phyloP scores from a whole-genome alignment of 2,113 vertebrate species.

The Austrofundulus limnaeus region DNA sequence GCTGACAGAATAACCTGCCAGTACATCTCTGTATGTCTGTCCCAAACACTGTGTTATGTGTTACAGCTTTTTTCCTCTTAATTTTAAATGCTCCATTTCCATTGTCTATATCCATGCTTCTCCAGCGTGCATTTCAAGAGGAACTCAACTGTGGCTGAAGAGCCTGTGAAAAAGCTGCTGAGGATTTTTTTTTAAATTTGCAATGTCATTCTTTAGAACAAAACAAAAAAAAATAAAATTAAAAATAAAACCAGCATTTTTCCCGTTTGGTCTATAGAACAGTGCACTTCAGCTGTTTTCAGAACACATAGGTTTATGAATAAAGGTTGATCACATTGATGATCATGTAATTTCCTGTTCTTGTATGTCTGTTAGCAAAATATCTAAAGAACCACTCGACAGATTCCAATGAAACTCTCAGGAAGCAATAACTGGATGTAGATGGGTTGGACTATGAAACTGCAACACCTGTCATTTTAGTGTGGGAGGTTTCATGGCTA shows the following conservation, averaged over 20 bases:
- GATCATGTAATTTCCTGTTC: too few species aligned
- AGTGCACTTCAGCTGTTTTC: background rate
- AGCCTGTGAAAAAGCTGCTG: slow-evolving; percentile 50
- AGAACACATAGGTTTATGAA: background rate
- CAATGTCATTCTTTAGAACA: slow-evolving; percentile 23
- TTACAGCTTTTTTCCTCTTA: too few species aligned
- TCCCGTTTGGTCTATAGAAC: slow-evolving; percentile 13
- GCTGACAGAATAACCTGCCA: background rate
- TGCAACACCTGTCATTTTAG: too few species aligned
- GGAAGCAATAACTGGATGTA: too few species aligned
- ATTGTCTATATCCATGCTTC: slow-evolving; percentile 25
- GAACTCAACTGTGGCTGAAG: slow-evolving; percentile 49
- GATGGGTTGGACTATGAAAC: too few species aligned
- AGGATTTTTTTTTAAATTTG: slow-evolving; percentile 20
- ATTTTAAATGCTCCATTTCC: slow-evolving; percentile 15
- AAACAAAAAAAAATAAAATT: slow-evolving; percentile 12
- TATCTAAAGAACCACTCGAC: too few species aligned
- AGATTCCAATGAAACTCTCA: too few species aligned
- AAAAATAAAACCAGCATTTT: too few species aligned
- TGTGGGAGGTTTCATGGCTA: too few species aligned
- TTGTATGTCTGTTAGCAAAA: too few species aligned
- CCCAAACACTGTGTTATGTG: background rate
- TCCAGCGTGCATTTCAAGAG: slow-evolving; percentile 31
- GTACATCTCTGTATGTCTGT: background rate
- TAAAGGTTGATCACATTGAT: too few species aligned